Base-by-base conservation (phyloP, 2,113 vertebrate genomes). In the Elachura formosa region DNA sequence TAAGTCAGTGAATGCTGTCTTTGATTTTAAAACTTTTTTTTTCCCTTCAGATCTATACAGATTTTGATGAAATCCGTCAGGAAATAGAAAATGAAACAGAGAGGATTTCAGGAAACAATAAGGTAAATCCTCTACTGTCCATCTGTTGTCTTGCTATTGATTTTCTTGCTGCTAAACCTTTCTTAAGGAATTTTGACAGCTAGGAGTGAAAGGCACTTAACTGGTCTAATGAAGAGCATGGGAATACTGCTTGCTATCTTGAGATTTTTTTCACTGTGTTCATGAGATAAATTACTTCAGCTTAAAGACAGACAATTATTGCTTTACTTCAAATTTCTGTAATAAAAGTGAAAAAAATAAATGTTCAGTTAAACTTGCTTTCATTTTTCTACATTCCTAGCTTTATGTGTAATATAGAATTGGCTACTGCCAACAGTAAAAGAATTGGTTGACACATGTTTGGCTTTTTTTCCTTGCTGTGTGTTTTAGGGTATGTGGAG, bases 71-170 rank as follows among this genome's bases (percentile, higher is more conserved):
- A 97, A 99, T 99, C 97, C 98, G 99, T 64, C 98, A 99, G 92
- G 99, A 99, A 98, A 99, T 99, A 96, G 99, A 99, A 98, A 98
- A 96, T 93, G 99, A 99, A 98, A 99, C 99, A 0, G 99, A 99
- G 95, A 98, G 99, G 96, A 97, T 99, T 97, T 99, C 99, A 87
- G 99, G 99, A 96, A 99, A 90, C 95, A 99, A 99, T 96, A 99
- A 99, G 98, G 99, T 99, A 97, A 95, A 91, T 67, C 12, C 59
- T 56, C 31, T 40, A 22, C 36, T 56, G 21, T 46, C 25, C 13
- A 45, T 77, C 46, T 82, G 29, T 43, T 46, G 28, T 63, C 68
- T 84, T 93, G 10, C 38, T 75, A 2, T 72, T 79, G 55, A 63
- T 87, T 89, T 45, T 92, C 16, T 46, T 92, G 20, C n/a, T 63